Conservation (phyloP, 2,888 invertebrate species). For the Cyaniris semiargus region DNA sequence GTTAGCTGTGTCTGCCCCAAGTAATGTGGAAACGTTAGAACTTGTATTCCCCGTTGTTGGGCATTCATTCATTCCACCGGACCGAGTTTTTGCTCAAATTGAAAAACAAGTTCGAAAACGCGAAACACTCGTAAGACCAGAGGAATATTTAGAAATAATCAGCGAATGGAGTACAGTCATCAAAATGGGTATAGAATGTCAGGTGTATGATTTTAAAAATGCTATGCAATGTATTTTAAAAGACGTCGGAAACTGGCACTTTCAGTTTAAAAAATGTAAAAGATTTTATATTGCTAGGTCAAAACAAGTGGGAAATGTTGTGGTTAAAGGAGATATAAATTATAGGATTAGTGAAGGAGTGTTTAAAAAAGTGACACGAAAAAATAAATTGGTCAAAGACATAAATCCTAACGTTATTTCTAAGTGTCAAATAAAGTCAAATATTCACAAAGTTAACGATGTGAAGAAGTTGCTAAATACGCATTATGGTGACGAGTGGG, state of each 20-base stretch:
- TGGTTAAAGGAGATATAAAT: background rate
- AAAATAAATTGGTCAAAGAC: background rate
- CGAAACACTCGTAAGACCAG: slow-evolving; percentile 23
- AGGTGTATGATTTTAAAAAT: slow-evolving; percentile 7
- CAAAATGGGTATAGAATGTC: background rate
- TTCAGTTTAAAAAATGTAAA: slow-evolving; percentile 8
- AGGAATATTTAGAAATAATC: slow-evolving; percentile 15
- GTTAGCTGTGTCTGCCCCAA: slow-evolving; percentile 38
- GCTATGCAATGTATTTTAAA: background rate
- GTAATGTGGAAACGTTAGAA: slow-evolving; percentile 38
- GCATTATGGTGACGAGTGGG: too few relatives aligned
- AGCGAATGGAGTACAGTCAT: background rate
- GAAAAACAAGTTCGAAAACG: slow-evolving; percentile 24
- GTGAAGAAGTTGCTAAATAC: too few relatives aligned
- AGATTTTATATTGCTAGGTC: background rate
- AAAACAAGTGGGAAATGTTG: slow-evolving; percentile 1
- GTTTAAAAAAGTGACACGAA: slow-evolving; percentile 1
- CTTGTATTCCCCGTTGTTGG: slow-evolving; percentile 46
- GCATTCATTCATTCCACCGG: slow-evolving; percentile 38
- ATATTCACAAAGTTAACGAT: too few relatives aligned
- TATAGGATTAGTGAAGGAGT: background rate
- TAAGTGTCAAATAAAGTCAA: background rate
- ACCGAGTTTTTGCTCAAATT: slow-evolving; percentile 30
- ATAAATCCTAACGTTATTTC: background rate
- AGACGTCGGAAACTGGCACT: slow-evolving; percentile 21